Base-by-base conservation (phyloP, 2,888 invertebrate genomes). In the Sphaeridia pumilis region DNA sequence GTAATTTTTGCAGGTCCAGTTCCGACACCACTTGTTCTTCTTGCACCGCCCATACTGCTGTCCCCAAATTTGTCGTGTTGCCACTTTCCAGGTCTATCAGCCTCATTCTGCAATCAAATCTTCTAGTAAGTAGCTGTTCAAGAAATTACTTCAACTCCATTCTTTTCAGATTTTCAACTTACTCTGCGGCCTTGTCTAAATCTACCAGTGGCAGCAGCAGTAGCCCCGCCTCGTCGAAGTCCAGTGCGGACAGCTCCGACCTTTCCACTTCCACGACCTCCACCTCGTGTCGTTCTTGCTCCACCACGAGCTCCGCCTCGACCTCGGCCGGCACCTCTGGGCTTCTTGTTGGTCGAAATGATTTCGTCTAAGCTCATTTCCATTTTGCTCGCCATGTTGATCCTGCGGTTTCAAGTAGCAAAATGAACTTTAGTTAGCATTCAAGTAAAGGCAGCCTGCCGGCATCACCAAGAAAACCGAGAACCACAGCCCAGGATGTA, bases 301-400 rank as follows among this genome's bases (percentile, higher is more conserved):
- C n/a, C n/a, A n/a, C n/a, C n/a, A 21, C 65, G 67, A 38, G 76
- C 65, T 24, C 66, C 70, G 17, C 75, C 70, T 25, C 74, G 70
- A n/a, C 57, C 38, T 17, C 76, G 72, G 31, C 78, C 75, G 61
- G 80, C 76, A 60, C 82, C 75, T 58, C 80, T 78, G 44, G 69
- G 61, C 25, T 61, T 57, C 73, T 83, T 87, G 66, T 78, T 72
- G 42, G 67, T 66, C 75, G 87, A 93, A 67, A 95, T 95, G 57
- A 95, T 92, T 66, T 95, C 95, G 71, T 95, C 95, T 65, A 95
- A 78, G 69, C 93, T 92, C 87, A 94, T 87, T 73, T 95, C 94
- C 72, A 95, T 87, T 77, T 87, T 90, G n/a, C n/a, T n/a, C n/a
- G n/a, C n/a, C n/a, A n/a, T n/a, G n/a, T n/a, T n/a, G n/a, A n/a